Evolutionary conservation across 2,888 invertebrate species (phyloP).

Genomic region (Coronaproctus castanopsis): DNA sequence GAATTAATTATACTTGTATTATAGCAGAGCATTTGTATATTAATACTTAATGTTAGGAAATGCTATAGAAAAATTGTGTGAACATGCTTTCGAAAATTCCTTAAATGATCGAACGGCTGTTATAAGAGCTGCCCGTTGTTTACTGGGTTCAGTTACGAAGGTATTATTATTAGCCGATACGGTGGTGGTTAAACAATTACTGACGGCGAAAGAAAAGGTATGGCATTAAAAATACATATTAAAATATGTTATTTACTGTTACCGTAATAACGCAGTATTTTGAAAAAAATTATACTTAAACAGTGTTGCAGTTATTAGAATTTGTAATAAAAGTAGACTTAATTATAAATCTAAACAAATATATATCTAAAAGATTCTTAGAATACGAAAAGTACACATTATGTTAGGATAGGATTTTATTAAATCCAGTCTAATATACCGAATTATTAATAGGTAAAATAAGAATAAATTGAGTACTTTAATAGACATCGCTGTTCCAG

Average conservation of each 20-base stretch:
- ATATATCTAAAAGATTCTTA: too few species aligned
- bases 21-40: too few species aligned
- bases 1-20: too few species aligned
- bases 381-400: too few species aligned
- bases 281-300: neutral
- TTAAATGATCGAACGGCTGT: slow-evolving; percentile 44
- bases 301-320: too few species aligned
- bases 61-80: slow-evolving; percentile 79
- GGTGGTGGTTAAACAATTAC: slow-evolving; percentile 87
- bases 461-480: too few species aligned
- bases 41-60: slow-evolving; percentile 63
- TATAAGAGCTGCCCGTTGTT: slow-evolving; percentile 77
- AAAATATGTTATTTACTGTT: neutral
- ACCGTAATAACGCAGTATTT: neutral
- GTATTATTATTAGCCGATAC: slow-evolving; percentile 91
- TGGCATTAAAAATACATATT: slow-evolving; percentile 16
- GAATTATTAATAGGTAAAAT: too few species aligned
- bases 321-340: too few species aligned
- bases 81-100: slow-evolving; percentile 44
- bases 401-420: too few species aligned
- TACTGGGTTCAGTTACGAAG: slow-evolving; percentile 83
- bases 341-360: too few species aligned
- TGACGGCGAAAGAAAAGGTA: slow-evolving; percentile 90
- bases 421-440: too few species aligned
- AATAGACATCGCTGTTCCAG: too few species aligned